Base-by-base conservation (phyloP, 2,797 vertebrate genomes). In the Lateolabrax maculatus region DNA sequence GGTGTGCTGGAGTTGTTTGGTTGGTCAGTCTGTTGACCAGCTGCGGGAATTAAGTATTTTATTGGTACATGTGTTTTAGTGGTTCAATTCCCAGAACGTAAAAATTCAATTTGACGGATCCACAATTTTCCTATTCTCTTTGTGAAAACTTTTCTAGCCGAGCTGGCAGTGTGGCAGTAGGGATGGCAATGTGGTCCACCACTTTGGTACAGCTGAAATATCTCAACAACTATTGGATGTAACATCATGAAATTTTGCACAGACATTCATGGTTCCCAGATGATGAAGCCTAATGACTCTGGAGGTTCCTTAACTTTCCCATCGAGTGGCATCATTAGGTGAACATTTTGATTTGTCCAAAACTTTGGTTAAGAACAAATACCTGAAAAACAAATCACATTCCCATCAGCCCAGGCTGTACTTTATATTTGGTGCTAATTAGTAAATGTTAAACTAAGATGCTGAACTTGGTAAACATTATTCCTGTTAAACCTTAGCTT, bases 21-120 rank as follows among this genome's bases (percentile, higher is more conserved):
- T 64, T 46, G 53, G 52, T 64, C 46, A 29, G 19, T 76, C 15
- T 67, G 43, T 39, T 29, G 43, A 44, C 21, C 34, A 23, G 34
- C 41, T 53, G 41, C 49, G 23, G 39, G 48, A 44, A 52, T 67
- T 5, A 29, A 48, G 48, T 48, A 5, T 55, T 73, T 37, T n/a
- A 73, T 51, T 44, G 1, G 1, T 62, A 75, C 15, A 27, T 57
- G 9, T 55, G 15, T 72, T 67, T 56, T 53, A 27, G 9, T 37
- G 31, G 4, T 63, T 53, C 0, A 2, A 63, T 29, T 39, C 31
- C 36, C 55, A 61, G 29, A 64, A 55, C 1, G 9, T 36, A 19
- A 34, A 15, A 34, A 52, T 51, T 46, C 2, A 43, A 16, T 34
- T 52, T 18, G 25, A 63, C 2, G 2, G 43, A 56, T 19, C 7